Percentiles rank a stretch among this genome's conserved stretches.
These are phyloP conservation scores for Henricia sp. DNA, from an alignment of 53 echinoderm and acorn worm genomes.

Conservation along the genomic window DNA sequence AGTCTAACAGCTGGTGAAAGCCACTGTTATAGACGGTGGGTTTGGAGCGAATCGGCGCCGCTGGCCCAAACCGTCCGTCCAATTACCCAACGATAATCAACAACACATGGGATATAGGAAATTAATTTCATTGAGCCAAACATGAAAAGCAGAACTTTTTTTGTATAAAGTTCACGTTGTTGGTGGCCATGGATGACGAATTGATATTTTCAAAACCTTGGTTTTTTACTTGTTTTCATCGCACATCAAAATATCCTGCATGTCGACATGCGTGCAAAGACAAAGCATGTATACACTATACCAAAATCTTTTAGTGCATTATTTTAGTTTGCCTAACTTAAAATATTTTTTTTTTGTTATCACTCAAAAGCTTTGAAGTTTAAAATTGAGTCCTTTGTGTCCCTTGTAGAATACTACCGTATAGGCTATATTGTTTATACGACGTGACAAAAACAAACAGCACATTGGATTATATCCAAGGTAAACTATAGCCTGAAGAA, in stretches of 20 bases:
- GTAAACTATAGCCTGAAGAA: too few relatives aligned
- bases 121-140: slow-evolving; percentile 7
- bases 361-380: too few relatives aligned
- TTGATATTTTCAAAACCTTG: neutral
- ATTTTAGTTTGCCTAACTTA: too few relatives aligned
- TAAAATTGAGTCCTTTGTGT: too few relatives aligned
- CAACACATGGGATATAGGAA: slow-evolving; percentile 57
- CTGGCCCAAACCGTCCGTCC: slow-evolving; percentile 35
- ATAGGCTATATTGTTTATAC: too few relatives aligned
- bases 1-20: too few relatives aligned
- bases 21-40: slow-evolving; percentile 1
- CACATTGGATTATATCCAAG: too few relatives aligned
- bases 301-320: too few relatives aligned
- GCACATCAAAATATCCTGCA: neutral
- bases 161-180: slow-evolving; percentile 10
- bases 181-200: slow-evolving; percentile 13
- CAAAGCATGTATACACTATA: neutral
- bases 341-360: too few relatives aligned
- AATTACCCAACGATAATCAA: slow-evolving; percentile 41
- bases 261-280: neutral
- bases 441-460: too few relatives aligned
- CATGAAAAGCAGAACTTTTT: neutral
- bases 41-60: slow-evolving; percentile 29
- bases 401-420: too few relatives aligned
- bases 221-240: neutral